phyloP scores from a whole-genome alignment of 1,140 invertebrate species.

The Pogonognathellus flavescens region DNA sequence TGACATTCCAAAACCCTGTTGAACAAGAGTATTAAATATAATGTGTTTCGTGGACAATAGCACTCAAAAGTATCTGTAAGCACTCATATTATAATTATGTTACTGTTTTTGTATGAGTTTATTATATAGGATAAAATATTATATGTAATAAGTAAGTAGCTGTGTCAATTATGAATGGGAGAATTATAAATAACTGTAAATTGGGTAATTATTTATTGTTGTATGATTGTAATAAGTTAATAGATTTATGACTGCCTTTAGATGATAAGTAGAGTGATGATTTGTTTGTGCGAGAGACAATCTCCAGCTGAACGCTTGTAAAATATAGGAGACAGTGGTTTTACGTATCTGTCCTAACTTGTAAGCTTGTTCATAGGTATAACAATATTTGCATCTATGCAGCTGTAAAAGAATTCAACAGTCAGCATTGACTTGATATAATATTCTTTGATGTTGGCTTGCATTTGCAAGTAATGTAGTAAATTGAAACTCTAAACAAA shows the following conservation, averaged over 20 bases:
- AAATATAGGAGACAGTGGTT: neutral
- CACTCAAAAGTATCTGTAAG: too few relatives aligned
- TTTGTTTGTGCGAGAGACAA: constrained; percentile 48
- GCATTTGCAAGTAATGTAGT: too few relatives aligned
- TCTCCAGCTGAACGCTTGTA: constrained; percentile 34
- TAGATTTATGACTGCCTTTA: constrained; percentile 44
- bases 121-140: too few relatives aligned
- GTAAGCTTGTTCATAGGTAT: neutral
- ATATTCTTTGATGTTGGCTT: too few relatives aligned
- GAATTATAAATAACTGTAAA: neutral
- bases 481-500: too few relatives aligned
- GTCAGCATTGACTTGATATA: constrained; percentile 50
- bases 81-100: too few relatives aligned
- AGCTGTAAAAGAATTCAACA: constrained; percentile 9
- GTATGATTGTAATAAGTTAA: constrained; percentile 36
- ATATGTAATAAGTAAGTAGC: too few relatives aligned
- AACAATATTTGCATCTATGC: neutral
- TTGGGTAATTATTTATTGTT: constrained; percentile 40
- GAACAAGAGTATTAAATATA: too few relatives aligned
- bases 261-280: constrained; percentile 28
- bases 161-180: neutral
- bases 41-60: too few relatives aligned
- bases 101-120: too few relatives aligned
- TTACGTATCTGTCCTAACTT: neutral
- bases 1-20: too few relatives aligned